phyloP scores from a whole-genome alignment of 2,797 vertebrate species.

The Melanotaenia nigrans region DNA sequence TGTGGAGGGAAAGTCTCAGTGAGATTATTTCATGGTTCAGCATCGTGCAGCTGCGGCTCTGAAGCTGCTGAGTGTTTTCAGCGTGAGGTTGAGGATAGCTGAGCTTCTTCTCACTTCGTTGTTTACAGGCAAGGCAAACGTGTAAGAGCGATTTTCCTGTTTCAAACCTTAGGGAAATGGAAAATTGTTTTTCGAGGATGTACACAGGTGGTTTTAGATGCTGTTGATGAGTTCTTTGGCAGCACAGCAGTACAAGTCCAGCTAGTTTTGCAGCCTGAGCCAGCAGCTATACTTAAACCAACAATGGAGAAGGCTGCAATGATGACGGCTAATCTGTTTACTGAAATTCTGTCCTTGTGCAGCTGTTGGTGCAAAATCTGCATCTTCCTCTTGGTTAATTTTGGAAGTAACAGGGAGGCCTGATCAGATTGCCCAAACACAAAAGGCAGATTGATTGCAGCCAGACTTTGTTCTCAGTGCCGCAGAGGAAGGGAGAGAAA shows the following conservation, averaged over 20 bases:
- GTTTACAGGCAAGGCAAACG: conserved; percentile 8
- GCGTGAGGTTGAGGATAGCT: background rate
- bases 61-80: background rate
- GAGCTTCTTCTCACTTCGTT: background rate
- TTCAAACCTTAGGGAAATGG: background rate
- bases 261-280: background rate
- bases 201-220: background rate
- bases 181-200: background rate
- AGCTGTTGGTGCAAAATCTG: conserved; percentile 35
- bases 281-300: conserved; percentile 34
- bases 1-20: too few relatives aligned
- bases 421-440: conserved; percentile 53
- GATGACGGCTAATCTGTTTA: conserved; percentile 41
- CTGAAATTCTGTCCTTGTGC: conserved; percentile 21
- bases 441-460: conserved; percentile 66
- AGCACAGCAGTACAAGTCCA: too few relatives aligned
- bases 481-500: conserved; percentile 33
- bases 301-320: conserved; percentile 44
- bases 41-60: conserved; percentile 2
- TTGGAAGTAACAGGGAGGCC: conserved; percentile 29
- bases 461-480: conserved; percentile 36
- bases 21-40: background rate
- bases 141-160: background rate
- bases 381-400: conserved; percentile 42
- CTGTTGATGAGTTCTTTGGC: too few relatives aligned